A percentile compares a stretch with the other conserved stretches of the same genome.
Evolutionary conservation across 2,113 vertebrate genomes (phyloP).

Genomic region (Tachysurus vachellii): DNA sequence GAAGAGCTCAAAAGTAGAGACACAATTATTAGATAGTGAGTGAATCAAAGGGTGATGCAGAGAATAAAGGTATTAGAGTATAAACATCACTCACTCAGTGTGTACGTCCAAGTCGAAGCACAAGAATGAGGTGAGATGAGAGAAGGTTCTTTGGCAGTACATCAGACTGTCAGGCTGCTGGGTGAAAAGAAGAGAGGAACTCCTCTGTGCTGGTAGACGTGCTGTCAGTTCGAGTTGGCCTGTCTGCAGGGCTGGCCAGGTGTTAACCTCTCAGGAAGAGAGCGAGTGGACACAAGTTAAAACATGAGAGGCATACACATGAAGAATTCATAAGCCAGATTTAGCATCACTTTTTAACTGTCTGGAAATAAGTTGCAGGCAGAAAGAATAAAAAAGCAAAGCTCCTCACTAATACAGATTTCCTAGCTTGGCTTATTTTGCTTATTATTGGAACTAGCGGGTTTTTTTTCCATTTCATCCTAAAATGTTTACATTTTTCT

Average conservation of each 20-base stretch:
- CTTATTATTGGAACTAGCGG: background rate
- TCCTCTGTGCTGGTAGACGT: constrained; percentile 71
- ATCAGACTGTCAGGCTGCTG: constrained; percentile 71
- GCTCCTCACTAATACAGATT: background rate
- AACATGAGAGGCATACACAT: constrained; percentile 49
- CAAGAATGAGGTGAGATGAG: constrained; percentile 41
- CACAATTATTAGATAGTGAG: constrained; percentile 53
- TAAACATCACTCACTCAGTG: constrained; percentile 66
- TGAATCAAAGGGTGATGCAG: constrained; percentile 66
- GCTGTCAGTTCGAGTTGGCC: constrained; percentile 75
- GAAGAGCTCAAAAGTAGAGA: constrained; percentile 30
- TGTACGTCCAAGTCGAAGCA: constrained; percentile 64
- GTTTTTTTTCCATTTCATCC: constrained; percentile 16
- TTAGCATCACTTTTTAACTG: constrained; percentile 41
- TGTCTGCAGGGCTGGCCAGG: constrained; percentile 64
- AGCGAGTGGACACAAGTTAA: constrained; percentile 59
- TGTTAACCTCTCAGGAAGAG: constrained; percentile 72
- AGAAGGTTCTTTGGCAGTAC: constrained; percentile 74
- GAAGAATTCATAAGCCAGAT: constrained; percentile 44
- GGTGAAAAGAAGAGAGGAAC: constrained; percentile 70
- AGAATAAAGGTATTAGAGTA: constrained; percentile 58
- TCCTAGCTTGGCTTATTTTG: constrained; percentile 17
- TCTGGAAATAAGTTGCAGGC: constrained; percentile 27
- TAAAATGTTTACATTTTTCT: constrained; percentile 3
- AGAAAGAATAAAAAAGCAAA: constrained; percentile 30